Base-by-base conservation (phyloP, 1,140 invertebrate species). In the Saxidomus purpurata region DNA sequence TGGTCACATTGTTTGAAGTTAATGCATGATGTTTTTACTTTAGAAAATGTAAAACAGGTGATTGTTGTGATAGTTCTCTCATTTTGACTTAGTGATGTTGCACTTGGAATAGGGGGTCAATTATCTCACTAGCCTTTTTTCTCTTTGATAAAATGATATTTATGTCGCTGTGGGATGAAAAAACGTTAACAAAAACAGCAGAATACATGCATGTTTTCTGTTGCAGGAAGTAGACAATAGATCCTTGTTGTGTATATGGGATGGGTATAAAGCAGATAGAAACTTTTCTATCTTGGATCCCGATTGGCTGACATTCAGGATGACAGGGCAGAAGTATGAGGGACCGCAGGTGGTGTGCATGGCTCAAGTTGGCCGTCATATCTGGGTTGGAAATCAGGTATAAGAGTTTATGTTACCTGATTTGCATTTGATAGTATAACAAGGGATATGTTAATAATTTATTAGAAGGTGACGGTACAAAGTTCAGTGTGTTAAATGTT, bases 371-470 rank as follows among this genome's bases (percentile, higher is more conserved):
- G 92, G 82, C 6, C 85, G 90, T 36, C 79, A 90, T 15, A 87
- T 94, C 36, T 94, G 92, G 91, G 79, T 93, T 28, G 94, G 93
- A 55, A 92, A 87, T 25, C 69, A 91, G 91, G 93, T 94, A 89
- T 6, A 31, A 9, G n/a, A 11, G 55, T 61, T 19, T 61, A 8
- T 61, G 17, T 61, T 11, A 61, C n/a, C n/a, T n/a, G n/a, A n/a
- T n/a, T n/a, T n/a, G n/a, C n/a, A n/a, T n/a, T 52, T 52, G 19
- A 52, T 52, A 11, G 9, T 52, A 9, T 52, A 11, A 52, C 47
- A 52, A 11, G 19, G 19, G 9, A 52, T 52, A 52, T 9, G 9
- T 9, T 11, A 11, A 11, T 52, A 19, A 11, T 52, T 9, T 19
- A 52, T 52, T 52, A 9, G 19, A 52, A 19, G 47, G 19, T 9